phyloP scores from a whole-genome alignment of 2,888 invertebrate species.

The Diaprepes abbreviatus region DNA sequence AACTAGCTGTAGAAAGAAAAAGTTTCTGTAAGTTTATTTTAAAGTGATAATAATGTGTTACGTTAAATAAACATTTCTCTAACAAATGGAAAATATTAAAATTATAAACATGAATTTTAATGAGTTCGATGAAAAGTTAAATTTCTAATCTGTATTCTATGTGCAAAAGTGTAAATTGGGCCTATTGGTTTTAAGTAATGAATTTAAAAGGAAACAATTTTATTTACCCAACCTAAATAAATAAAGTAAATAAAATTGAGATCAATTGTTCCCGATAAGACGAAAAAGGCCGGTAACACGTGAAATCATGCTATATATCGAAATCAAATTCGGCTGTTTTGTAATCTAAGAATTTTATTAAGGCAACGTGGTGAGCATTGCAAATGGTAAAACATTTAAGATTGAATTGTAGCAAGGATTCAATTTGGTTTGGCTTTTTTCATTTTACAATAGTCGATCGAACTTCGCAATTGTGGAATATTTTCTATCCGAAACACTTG shows the following conservation, averaged over 20 bases:
- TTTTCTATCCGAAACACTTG: constrained; percentile 7
- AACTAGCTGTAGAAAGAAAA: no score
- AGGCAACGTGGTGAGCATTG: constrained; percentile 55
- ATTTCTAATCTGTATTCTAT: no score
- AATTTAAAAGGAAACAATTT: not conserved
- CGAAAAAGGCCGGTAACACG: constrained; percentile 31
- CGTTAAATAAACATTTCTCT: no score
- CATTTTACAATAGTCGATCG: constrained; percentile 21
- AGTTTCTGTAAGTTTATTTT: no score
- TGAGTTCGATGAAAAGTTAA: no score
- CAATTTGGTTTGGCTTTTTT: constrained; percentile 51
- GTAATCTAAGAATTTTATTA: constrained; percentile 57
- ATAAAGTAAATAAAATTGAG: constrained; percentile 31
- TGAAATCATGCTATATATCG: constrained; percentile 38
- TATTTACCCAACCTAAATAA: constrained; percentile 16
- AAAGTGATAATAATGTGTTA: no score
- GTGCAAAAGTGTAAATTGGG: no score
- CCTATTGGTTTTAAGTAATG: not conserved
- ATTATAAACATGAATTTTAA: no score
- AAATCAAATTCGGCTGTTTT: constrained; percentile 55
- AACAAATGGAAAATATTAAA: no score
- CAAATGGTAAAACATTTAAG: constrained; percentile 56
- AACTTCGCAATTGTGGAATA: constrained; percentile 15
- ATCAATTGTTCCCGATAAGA: constrained; percentile 31
- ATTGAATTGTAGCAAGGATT: constrained; percentile 55